Base-by-base conservation (phyloP, 2,888 invertebrate genomes). In the Chouioia cunea region DNA sequence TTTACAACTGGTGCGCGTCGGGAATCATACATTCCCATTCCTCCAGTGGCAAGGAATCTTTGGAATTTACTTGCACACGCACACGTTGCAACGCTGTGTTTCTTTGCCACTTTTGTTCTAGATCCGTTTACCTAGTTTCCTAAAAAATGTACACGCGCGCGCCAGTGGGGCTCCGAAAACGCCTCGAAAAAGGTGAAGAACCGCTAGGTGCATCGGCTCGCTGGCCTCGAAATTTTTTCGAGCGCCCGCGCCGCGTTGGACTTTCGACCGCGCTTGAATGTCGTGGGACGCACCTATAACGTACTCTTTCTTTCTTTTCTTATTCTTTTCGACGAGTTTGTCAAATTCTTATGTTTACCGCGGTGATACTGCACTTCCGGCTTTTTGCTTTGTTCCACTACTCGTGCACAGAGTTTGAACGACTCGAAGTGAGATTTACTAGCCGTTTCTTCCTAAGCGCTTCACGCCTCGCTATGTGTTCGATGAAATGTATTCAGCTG, bases 71-170 rank as follows among this genome's bases (percentile, higher is more conserved):
- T 36, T 3, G 36, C 36, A 36, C 64, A 50, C 15, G 53, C 2
- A 36, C 46, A 47, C 46, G 63, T 57, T n/a, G 16, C 44, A 53
- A 20, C 14, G 56, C 27, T 10, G 65, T 57, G 56, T 18, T n/a
- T n/a, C n/a, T n/a, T n/a, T 27, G 43, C 47, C 52, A 16, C 71
- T 75, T 75, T 74, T 77, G 78, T 74, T 78, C 80, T 74, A 80
- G 77, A 78, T 80, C 77, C 72, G 77, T 79, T 80, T 77, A 78
- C 80, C 79, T 76, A 79, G 77, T 77, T 81, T 71, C 70, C 60
- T 65, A 59, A 77, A 77, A 76, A 36, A 10, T 10, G 36, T 1
- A 36, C 62, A 70, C 20, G 15, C 56, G 47, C 76, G 36, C 74
- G 76, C 73, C 74, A 78, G 79, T 54, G 22, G 59, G 72, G 74